Base-by-base conservation (phyloP, 1,140 invertebrate genomes). In the Drosophila virilis region DNA sequence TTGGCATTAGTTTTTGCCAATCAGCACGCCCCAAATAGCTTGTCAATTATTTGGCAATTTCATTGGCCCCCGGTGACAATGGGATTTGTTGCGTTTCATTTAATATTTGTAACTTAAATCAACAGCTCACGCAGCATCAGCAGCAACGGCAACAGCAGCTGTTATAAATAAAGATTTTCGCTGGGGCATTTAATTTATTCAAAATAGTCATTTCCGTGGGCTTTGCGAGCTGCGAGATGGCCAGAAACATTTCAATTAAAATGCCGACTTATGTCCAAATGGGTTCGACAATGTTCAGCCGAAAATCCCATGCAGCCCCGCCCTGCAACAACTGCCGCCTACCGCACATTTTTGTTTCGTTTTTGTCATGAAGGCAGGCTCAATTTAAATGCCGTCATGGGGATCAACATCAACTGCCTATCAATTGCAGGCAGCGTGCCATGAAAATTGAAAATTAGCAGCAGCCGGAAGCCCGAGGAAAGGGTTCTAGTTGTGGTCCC, bases 41-140 rank as follows among this genome's bases (percentile, higher is more conserved):
- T 86, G 82, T 86, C 82, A 86, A 86, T 86, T 86, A 88, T 86
- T 86, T 86, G 83, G 66, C 84, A 88, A 88, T 88, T 88, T 88
- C 84, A 85, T 83, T 83, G 77, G 76, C 46, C 69, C 69, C 71
- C 84, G 83, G 74, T 88, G 82, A 86, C 82, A 86, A 86, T 86
- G 82, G 82, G 82, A 86, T 86, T 86, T 86, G 64, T 73, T 82
- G 59, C 82, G 79, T 86, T 86, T 88, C 82, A 86, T 86, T 86
- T 86, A 86, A 86, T 86, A 86, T 86, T 55, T 58, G 73, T 57
- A 42, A 73, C 48, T 68, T 76, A 76, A 76, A 76, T 66, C 67
- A 76, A 70, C 45, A 75, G 60, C 65, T 62, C 46, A 37, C 22
- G 22, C 22, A 28, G 22, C 22, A 28, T 28, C 22, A 28, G 22